Evolutionary conservation across 53 echinoderm and acorn worm genomes (phyloP).

Genomic region (Luidia sarsii): DNA sequence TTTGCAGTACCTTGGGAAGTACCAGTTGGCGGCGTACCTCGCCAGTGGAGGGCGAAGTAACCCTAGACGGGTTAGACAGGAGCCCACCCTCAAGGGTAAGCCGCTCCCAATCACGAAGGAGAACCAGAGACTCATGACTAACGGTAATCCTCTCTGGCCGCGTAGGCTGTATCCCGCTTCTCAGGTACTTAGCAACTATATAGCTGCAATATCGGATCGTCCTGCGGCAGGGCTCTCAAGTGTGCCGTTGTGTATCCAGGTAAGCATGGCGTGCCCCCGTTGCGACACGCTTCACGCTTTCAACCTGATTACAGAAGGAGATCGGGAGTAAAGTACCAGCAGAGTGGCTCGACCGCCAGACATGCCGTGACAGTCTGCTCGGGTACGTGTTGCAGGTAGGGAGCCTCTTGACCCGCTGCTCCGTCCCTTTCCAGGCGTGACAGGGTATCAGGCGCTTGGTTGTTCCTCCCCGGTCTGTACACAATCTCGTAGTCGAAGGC

Average conservation of each 20-base stretch:
- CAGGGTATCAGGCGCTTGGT: constrained; percentile 30
- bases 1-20: neutral
- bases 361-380: constrained; percentile 11
- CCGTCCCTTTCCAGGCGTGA: neutral
- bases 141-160: neutral
- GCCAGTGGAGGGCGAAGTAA: neutral
- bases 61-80: neutral
- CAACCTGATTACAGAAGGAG: constrained; percentile 9
- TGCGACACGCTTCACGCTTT: constrained; percentile 14
- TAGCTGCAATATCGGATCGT: neutral
- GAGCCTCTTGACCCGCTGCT: neutral
- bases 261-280: constrained; percentile 5
- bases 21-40: neutral
- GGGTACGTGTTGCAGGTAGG: neutral
- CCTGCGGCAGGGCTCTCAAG: neutral
- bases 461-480: constrained; percentile 28
- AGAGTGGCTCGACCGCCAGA: neutral
- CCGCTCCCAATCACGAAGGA: neutral
- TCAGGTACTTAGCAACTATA: neutral
- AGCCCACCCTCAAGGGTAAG: neutral
- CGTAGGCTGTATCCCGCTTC: neutral
- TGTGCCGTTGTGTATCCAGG: constrained; percentile 21
- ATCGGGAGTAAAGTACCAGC: neutral
- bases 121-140: neutral
- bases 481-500: constrained; percentile 23